Conservation (phyloP, 2,888 invertebrate species). For the Chymomyza procnemis region DNA sequence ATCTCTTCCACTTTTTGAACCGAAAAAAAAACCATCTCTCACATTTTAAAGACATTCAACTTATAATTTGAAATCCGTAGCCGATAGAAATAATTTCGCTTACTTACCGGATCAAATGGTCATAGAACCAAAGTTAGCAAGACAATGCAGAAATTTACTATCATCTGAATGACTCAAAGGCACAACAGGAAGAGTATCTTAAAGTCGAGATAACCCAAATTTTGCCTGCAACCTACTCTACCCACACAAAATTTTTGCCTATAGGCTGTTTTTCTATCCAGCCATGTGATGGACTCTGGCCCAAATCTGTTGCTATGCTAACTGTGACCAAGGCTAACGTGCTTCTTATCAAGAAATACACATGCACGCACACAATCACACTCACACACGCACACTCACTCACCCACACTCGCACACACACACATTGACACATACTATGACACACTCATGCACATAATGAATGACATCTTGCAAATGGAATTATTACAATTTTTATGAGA, state of each 20-base stretch:
- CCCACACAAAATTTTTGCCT: background rate
- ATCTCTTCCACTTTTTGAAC: no score
- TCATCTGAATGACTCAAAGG: no score
- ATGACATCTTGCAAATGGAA: constrained; percentile 49
- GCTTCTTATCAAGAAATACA: constrained; percentile 55
- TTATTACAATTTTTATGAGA: constrained; percentile 62
- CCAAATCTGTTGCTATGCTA: constrained; percentile 54
- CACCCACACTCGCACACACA: constrained; percentile 27
- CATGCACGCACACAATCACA: constrained; percentile 20
- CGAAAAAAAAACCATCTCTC: no score
- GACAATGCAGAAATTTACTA: no score
- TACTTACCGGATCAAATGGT: no score
- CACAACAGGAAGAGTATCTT: background rate
- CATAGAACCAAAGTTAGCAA: no score
- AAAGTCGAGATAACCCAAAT: background rate
- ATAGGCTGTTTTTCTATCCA: background rate
- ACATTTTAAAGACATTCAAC: no score
- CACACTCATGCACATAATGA: background rate
- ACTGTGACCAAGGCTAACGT: constrained; percentile 14
- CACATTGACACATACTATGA: background rate
- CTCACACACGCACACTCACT: background rate
- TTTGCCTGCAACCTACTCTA: background rate
- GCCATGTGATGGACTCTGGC: background rate
- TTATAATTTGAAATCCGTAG: no score
- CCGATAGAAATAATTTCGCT: no score